Base-by-base conservation (phyloP, 2,888 invertebrate species). In the Drosophila mulleri region DNA sequence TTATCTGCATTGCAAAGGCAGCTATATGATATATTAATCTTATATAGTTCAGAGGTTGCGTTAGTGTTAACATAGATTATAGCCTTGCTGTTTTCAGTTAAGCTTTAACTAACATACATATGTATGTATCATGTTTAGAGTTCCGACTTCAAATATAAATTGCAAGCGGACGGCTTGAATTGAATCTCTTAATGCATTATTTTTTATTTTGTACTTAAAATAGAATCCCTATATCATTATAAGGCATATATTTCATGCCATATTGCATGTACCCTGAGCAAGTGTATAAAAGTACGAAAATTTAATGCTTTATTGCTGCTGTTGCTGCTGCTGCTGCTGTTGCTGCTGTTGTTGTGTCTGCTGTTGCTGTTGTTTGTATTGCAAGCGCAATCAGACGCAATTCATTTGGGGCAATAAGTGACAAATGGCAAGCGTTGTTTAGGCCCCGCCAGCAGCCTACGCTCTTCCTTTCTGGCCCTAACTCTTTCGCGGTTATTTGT, bases 351-450 rank as follows among this genome's bases (percentile, higher is more conserved):
- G 26, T 7, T 48, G 29, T 29, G 47, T 29, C 18, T 50, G 29
- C 12, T 35, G 29, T 12, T 32, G n/a, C n/a, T 47, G 9, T 16
- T 50, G 12, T 45, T 48, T 16, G 37, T 32, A 1, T 39, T 29
- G 47, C 35, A 26, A 50, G 56, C 60, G 77, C 75, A 78, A 79
- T 75, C 70, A 78, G 65, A 41, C 60, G 37, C 50, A 57, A 77
- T 78, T 77, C 76, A 76, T 76, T 54, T 56, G 37, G 47, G 57
- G 23, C 44, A 66, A 67, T 47, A 57, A 44, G 65, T 59, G 58
- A 41, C 62, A 56, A 68, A 56, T 59, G 45, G 52, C 56, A 52
- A 61, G 53, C 45, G 56, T 44, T 41, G 50, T 47, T 35, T 53
- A 39, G 47, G 48, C 32, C 32, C 50, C n/a, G 11, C 18, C 35